Evolutionary conservation across 2,888 invertebrate genomes (phyloP), one percentile per base, ranked within the genome.

Genomic region (Lasioglossum pauxillum): DNA sequence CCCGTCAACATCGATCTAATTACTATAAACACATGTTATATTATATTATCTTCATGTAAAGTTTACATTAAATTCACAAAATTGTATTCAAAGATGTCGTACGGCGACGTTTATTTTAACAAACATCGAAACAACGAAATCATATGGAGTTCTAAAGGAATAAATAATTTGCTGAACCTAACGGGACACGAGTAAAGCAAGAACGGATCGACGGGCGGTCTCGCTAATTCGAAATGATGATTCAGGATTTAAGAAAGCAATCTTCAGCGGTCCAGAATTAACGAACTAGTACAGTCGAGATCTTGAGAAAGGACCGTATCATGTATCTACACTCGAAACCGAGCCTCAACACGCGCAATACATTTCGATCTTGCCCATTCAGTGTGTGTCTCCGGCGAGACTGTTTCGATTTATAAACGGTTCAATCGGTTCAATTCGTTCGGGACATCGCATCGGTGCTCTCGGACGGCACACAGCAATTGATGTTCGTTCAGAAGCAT

Each of bases 191-290:
- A 4, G n/a, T 31, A 67, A 19, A 67, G 27, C 14, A 19, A 67
- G 31, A 35, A 8, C 0, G 14, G 41, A 23, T 23, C n/a, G 44
- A 27, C 60, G 57, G 31, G 35, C 14, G 46, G 46, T 35, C 44
- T 64, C n/a, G 44, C 2, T 44, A 73, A 74, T 79, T 69, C 2
- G 73, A 78, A 81, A 72, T 35, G 60, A 78, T 41, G 69, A 78
- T 78, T 57, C 78, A 46, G 44, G 35, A 57, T n/a, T 69, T 69
- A 69, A 69, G 69, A 69, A 38, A n/a, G 69, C 12, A 12, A 71
- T 2, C 16, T 46, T 35, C 27, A 0, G 14, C 23, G 16, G 60
- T 72, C 72, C 57, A 78, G 64, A 78, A 49, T 78, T 78, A 72
- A 78, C 71, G 23, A 77, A 27, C 35, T 16, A 10, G 16, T 23